Percentiles rank a stretch among this genome's conserved stretches.
These are phyloP conservation scores for Garrulus glandarius DNA, from an alignment of 2,797 vertebrate species.

Conservation along the genomic window DNA sequence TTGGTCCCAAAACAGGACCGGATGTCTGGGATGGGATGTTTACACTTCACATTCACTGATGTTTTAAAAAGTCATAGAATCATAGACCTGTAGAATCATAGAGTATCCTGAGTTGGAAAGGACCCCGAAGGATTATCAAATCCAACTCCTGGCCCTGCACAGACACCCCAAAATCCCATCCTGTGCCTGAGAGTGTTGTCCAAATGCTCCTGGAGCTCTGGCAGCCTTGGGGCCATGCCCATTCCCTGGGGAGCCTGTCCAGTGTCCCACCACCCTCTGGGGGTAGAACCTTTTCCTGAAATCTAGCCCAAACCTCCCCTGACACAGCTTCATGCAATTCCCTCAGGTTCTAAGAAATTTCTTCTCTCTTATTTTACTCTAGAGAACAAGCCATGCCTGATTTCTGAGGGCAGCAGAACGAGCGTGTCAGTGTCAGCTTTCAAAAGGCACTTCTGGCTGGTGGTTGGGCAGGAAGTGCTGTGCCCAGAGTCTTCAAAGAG, in stretches of 20 bases:
- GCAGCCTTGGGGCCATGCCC: neutral
- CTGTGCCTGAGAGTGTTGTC: neutral
- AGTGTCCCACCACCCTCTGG: neutral
- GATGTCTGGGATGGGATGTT: neutral
- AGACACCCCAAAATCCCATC: neutral
- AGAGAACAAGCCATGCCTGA: neutral
- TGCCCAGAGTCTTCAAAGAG: neutral
- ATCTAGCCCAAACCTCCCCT: neutral
- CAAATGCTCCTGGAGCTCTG: neutral
- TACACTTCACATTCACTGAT: neutral
- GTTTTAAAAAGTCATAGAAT: neutral
- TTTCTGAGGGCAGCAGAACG: neutral
- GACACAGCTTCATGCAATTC: neutral
- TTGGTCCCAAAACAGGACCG: neutral
- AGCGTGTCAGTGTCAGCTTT: neutral
- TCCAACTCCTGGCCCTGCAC: neutral
- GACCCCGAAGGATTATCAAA: neutral
- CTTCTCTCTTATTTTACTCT: neutral
- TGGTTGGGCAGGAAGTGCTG: neutral
- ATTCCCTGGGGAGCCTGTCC: neutral
- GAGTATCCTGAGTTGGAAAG: neutral
- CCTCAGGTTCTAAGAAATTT: neutral
- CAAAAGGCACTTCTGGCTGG: neutral
- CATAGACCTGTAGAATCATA: fast-evolving
- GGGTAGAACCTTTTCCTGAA: neutral